Evolutionary conservation across 2,113 vertebrate genomes (phyloP).

Genomic region (Rana temporaria): DNA sequence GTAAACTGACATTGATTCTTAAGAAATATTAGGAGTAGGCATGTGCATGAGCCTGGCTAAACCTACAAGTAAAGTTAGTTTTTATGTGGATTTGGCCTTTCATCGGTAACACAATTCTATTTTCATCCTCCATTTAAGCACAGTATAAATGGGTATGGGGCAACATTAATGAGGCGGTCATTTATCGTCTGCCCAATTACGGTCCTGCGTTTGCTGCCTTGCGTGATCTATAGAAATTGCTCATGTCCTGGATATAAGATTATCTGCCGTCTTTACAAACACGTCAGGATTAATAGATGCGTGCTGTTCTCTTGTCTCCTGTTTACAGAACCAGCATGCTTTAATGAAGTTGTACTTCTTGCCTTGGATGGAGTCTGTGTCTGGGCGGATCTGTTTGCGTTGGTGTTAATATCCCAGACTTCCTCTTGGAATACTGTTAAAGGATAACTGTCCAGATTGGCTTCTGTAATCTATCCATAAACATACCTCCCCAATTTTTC

Average conservation of each 20-base stretch:
- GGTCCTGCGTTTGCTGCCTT: background rate
- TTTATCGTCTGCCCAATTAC: background rate
- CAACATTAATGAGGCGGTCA: background rate
- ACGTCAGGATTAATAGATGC: slow-evolving; percentile 8
- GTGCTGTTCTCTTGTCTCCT: background rate
- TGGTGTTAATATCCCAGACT: background rate
- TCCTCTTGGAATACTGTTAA: background rate
- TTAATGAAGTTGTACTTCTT: background rate
- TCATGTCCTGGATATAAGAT: background rate
- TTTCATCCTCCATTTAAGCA: too few species aligned
- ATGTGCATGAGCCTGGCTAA: too few species aligned
- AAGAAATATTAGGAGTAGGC: too few species aligned
- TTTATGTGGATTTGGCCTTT: too few species aligned
- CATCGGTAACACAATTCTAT: too few species aligned
- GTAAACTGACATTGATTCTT: too few species aligned
- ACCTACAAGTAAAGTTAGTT: too few species aligned
- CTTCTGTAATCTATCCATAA: too few species aligned
- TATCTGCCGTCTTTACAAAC: background rate
- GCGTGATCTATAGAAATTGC: slow-evolving; percentile 18
- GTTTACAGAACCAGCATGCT: slow-evolving; percentile 30
- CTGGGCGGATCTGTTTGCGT: background rate
- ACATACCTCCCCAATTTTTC: too few species aligned
- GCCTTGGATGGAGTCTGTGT: background rate
- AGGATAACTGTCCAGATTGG: background rate
- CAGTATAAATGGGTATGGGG: background rate